These are phyloP conservation scores for Heterotilapia buettikoferi DNA, from an alignment of 2,113 vertebrate genomes.

Conservation along the genomic window DNA sequence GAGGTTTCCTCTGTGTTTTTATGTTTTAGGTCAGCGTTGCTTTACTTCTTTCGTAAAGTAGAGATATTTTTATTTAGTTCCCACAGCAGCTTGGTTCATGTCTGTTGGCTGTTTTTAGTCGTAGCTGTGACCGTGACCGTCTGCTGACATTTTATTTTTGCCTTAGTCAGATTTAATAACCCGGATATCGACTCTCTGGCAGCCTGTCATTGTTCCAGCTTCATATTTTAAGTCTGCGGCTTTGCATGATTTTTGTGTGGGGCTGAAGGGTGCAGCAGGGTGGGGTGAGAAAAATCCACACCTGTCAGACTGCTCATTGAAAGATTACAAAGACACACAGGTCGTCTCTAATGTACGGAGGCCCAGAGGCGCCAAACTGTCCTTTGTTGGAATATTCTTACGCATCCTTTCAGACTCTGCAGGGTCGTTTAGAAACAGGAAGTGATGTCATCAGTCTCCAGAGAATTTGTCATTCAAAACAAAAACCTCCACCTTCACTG, in stretches of 20 bases:
- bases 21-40: background rate
- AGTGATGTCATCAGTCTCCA: background rate
- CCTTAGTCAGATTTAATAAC: fast-evolving
- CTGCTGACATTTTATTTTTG: background rate
- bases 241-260: background rate
- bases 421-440: background rate
- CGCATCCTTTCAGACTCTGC: background rate
- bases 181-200: background rate
- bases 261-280: background rate
- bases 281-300: background rate
- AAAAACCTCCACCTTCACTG: background rate
- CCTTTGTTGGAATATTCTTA: background rate
- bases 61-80: background rate
- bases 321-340: background rate
- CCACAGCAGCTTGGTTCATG: background rate
- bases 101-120: background rate
- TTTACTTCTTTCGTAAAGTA: background rate
- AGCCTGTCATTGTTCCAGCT: background rate
- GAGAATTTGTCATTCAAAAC: background rate
- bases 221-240: background rate
- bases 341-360: fast-evolving
- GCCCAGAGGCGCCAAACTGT: background rate
- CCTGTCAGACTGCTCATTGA: background rate
- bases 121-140: background rate
- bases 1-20: background rate